A percentile compares a stretch with the other conserved stretches of the same genome.
phyloP scores from a whole-genome alignment of 2,888 invertebrate genomes.

The Sinohyriopsis cumingii region DNA sequence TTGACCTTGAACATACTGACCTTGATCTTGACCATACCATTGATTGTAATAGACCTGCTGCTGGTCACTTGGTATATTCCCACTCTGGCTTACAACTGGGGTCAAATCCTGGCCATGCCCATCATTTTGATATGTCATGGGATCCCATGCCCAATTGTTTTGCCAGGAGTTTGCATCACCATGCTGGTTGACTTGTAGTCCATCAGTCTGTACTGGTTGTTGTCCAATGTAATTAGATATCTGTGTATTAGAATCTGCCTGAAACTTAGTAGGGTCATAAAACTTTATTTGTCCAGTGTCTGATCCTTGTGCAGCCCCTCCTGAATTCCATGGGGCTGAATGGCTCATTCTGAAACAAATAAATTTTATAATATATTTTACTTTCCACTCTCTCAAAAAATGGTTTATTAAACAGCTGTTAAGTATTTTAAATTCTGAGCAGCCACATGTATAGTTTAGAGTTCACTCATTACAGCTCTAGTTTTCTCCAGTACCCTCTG shows the following conservation, averaged over 20 bases:
- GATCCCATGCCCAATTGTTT: slow-evolving; percentile 22
- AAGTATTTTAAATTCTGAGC: too few relatives aligned
- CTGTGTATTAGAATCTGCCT: slow-evolving; percentile 12
- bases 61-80: not conserved
- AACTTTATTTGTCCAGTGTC: slow-evolving; percentile 45
- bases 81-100: slow-evolving; percentile 1
- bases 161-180: slow-evolving; percentile 1
- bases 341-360: slow-evolving; percentile 50
- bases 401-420: too few relatives aligned
- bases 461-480: too few relatives aligned
- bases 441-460: too few relatives aligned
- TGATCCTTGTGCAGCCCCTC: slow-evolving; percentile 15
- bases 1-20: slow-evolving; percentile 8
- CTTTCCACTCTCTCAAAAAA: too few relatives aligned
- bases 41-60: slow-evolving; percentile 28
- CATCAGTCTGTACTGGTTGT: not conserved
- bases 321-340: slow-evolving; percentile 37
- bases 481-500: too few relatives aligned
- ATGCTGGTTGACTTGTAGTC: not conserved
- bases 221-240: not conserved
- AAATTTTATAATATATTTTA: not conserved
- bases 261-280: slow-evolving; percentile 58
- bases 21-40: slow-evolving; percentile 15
- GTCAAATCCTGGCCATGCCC: not conserved
- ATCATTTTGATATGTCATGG: slow-evolving; percentile 1